Conservation (phyloP, 2,888 invertebrate genomes). For the Campoletis raptor region DNA sequence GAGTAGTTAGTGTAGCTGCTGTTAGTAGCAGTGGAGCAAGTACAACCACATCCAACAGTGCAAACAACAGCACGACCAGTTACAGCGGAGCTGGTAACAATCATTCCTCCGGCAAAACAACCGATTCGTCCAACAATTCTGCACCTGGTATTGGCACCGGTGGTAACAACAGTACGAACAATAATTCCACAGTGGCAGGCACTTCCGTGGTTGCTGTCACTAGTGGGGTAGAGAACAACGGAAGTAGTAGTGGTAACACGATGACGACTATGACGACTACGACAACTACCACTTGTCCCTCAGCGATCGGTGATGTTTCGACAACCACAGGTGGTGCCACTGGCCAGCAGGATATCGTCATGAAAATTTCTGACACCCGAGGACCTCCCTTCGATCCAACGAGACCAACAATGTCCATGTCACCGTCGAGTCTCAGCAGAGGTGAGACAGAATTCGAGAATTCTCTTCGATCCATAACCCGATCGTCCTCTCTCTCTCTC, state of each 20-base stretch:
- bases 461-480: constrained; percentile 21
- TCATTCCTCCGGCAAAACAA: constrained; percentile 45
- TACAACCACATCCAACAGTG: constrained; percentile 78
- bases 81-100: constrained; percentile 63
- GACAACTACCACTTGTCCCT: constrained; percentile 77
- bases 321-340: constrained; percentile 74
- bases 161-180: constrained; percentile 48
- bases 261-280: constrained; percentile 78
- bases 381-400: constrained; percentile 77
- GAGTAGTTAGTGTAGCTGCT: constrained; percentile 88
- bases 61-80: constrained; percentile 67
- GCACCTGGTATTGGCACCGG: constrained; percentile 49
- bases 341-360: constrained; percentile 77
- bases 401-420: constrained; percentile 86
- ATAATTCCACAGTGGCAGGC: constrained; percentile 40
- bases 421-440: constrained; percentile 92
- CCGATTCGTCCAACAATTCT: constrained; percentile 68
- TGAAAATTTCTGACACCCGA: constrained; percentile 80
- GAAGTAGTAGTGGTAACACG: constrained; percentile 70
- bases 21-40: constrained; percentile 84
- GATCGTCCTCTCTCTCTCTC: constrained; percentile 33
- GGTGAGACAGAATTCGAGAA: constrained; percentile 86
- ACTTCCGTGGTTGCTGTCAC: constrained; percentile 19
- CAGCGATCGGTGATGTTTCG: constrained; percentile 77
- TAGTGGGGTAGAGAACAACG: constrained; percentile 45